Base-by-base conservation (phyloP, 2,797 vertebrate genomes). In the Chelon auratus region DNA sequence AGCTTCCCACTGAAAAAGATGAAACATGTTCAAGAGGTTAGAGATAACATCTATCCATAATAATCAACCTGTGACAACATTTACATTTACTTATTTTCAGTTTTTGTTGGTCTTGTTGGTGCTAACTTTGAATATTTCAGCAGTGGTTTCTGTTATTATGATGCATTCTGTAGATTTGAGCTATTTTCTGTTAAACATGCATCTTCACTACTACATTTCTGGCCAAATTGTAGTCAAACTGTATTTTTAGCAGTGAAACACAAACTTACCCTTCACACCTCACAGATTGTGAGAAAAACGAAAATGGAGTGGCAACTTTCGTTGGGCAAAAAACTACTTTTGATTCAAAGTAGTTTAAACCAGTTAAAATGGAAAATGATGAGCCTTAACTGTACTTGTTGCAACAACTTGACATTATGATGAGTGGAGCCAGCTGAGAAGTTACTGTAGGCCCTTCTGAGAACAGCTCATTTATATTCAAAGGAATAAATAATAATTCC, bases 1-100 rank as follows among this genome's bases (percentile, higher is more conserved):
- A 99, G 96, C 91, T 95, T 95, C 94, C 95, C 96, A 76, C 97
- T 97, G 96, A 92, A 97, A 94, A 94, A 95, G 92, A 97, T 91
- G 75, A 89, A 58, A 93, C 62, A 89, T 13, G 81, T 65, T 82
- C 1, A 63, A 81, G 33, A 71, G 77, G 84, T 93, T 92, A 95
- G 90, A 76, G 33, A 75, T 74, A 8, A 56, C 37, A 73, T 63
- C 22, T 39, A 15, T 54, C 2, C 11, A 40, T 11, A 37, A 39
- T 58, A 5, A 20, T 57, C 9, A 33, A 8, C 30, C 30, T 8
- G 30, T 33, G 30, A 33, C 8, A 3, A 33, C 30, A 33, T 33
- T 33, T 8, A 33, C 30, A 33, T 6, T 33, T 33, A 33, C 7
- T 33, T 33, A 7, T 33, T 33, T 33, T 33, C 24, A 26, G 24